Evolutionary conservation across 2,888 invertebrate species (phyloP).

Genomic region (Toxonevra muliebris): DNA sequence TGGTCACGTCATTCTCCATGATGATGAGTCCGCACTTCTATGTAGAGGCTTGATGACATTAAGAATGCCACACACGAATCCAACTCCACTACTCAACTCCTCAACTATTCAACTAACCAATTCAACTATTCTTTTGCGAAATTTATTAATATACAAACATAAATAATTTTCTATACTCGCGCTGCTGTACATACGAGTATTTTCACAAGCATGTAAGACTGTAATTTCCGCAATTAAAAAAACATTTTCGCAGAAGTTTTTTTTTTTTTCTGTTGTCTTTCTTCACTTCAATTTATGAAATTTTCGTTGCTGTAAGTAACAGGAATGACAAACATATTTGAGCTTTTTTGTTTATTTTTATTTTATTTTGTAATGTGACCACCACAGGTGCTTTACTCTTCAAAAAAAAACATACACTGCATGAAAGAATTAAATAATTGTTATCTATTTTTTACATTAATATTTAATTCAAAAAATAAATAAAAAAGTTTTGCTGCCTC

Average conservation of each 20-base stretch:
- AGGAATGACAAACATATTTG: no score
- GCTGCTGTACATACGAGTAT: conserved; percentile 34
- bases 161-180: conserved; percentile 41
- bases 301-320: no score
- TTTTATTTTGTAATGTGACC: conserved; percentile 12
- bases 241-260: conserved; percentile 50
- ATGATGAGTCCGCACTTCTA: conserved; percentile 50
- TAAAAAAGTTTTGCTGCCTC: no score
- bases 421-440: no score
- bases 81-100: no score
- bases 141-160: conserved; percentile 44
- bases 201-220: conserved; percentile 19
- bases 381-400: conserved; percentile 11
- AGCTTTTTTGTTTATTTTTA: no score
- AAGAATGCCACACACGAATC: conserved; percentile 57
- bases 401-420: no score
- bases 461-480: no score
- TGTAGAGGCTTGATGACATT: conserved; percentile 49
- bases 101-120: no score
- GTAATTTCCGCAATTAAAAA: conserved; percentile 65
- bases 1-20: conserved; percentile 41
- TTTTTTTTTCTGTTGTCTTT: neutral
- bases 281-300: no score
- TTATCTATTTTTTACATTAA: no score
- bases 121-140: conserved; percentile 29